Base-by-base conservation (phyloP, 2,797 vertebrate species). In the Eidolon dupreanum region DNA sequence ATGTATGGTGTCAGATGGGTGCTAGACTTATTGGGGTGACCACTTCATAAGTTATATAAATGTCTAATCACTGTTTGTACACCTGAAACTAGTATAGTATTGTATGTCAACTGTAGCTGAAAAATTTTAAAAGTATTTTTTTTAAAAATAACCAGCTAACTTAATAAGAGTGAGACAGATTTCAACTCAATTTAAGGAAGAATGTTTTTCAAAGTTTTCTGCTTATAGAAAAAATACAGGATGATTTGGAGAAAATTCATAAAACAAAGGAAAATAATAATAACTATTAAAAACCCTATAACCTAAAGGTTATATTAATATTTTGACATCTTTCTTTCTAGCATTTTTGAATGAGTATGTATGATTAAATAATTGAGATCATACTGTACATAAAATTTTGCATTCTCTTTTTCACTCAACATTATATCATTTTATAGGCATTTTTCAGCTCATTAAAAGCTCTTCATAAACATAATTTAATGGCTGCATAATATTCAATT, bases 401-500 rank as follows among this genome's bases (percentile, higher is more conserved):
- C 79, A 68, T 87, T 41, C 24, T 51, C 74, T 96, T 96, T 94
- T 94, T 66, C 94, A 95, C 13, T 96, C 61, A 89, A 92, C 43
- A 88, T 90, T 83, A n/a, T 77, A 68, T 92, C 49, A 94, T 92
- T 43, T 89, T 81, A 90, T 16, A 89, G 65, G 22, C 8, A 89
- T 85, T 98, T 96, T 79, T 68, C 66, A 78, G 59, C 73, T 97
- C 90, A 92, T 94, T 96, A 96, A 94, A 97, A 94, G 20, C 73
- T 85, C 92, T 97, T 96, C 77, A 66, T 97, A 94, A 96, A 93
- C 73, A 79, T 89, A 97, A 97, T 96, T 97, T 93, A 97, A 93
- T 87, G 63, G 26, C 71, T 88, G 19, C 65, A 79, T 95, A 94
- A 96, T 96, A 94, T 84, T 97, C 93, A 95, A 93, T 95, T 97